These are phyloP conservation scores for Meles meles DNA, from an alignment of 2,113 vertebrate genomes.

Conservation along the genomic window DNA sequence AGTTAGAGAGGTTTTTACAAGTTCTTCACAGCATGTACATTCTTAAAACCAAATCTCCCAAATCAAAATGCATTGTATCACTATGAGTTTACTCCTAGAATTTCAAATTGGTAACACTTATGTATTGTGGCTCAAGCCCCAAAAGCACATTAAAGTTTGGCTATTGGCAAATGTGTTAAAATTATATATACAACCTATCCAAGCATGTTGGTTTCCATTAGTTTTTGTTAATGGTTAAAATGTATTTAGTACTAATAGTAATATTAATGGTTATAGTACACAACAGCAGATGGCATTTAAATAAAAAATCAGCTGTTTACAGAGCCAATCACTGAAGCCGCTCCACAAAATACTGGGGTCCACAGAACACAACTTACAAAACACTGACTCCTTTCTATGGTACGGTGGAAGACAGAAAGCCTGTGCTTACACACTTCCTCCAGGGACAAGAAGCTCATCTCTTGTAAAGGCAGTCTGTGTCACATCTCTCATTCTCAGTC, in stretches of 20 bases:
- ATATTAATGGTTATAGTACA: background rate
- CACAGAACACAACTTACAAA: background rate
- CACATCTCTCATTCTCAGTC: background rate
- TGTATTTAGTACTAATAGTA: background rate
- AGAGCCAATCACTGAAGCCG: background rate
- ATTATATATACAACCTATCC: background rate
- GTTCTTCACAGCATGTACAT: background rate
- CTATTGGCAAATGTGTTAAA: background rate
- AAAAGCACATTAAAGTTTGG: background rate
- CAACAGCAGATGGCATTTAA: background rate
- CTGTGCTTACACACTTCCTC: background rate
- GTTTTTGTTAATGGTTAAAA: background rate
- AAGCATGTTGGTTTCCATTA: background rate
- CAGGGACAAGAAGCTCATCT: background rate
- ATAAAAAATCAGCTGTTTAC: background rate
- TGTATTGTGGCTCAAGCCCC: background rate
- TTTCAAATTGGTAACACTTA: background rate
- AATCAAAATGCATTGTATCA: background rate
- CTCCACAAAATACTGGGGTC: background rate
- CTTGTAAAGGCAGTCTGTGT: background rate
- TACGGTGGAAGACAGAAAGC: background rate
- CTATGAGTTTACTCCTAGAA: background rate
- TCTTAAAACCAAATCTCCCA: background rate
- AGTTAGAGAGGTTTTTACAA: background rate
- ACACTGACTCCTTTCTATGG: background rate